Conservation (phyloP, 2,888 invertebrate genomes). For the Coleophora flavipennella region DNA sequence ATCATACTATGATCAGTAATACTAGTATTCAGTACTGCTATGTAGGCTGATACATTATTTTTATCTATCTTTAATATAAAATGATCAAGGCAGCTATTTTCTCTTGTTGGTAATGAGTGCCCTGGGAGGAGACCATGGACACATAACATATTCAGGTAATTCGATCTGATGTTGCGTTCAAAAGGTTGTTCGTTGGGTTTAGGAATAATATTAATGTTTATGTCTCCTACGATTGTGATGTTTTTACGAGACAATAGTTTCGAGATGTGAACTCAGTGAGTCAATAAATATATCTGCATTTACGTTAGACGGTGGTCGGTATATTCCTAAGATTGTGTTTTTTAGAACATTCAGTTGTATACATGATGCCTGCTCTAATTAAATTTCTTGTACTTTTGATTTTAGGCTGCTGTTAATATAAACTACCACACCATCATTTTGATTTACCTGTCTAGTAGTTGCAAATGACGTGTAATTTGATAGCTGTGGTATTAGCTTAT, state of each 20-base stretch:
- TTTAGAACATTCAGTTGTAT: conserved; percentile 7
- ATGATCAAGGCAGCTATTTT: conserved; percentile 10
- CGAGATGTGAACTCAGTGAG: conserved; percentile 1
- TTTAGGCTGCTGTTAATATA: conserved; percentile 7
- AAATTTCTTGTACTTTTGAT: conserved; percentile 10
- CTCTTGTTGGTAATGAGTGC: conserved; percentile 8
- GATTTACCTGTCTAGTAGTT: conserved; percentile 9
- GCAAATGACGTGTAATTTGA: conserved; percentile 5
- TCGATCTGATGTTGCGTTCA: conserved; percentile 2
- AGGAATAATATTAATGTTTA: background rate
- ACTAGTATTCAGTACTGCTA: conserved; percentile 7
- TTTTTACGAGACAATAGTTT: background rate
- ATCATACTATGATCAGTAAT: conserved; percentile 6
- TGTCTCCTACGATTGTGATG: background rate
- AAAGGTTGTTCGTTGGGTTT: background rate
- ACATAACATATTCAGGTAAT: conserved; percentile 8
- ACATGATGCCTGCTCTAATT: conserved; percentile 11
- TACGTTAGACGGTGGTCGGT: conserved; percentile 12
- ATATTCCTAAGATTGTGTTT: conserved; percentile 10
- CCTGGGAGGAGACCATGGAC: conserved; percentile 5
- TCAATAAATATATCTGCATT: conserved; percentile 8
- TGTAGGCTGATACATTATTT: background rate
- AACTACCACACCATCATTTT: conserved; percentile 12
- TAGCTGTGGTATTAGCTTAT: conserved; percentile 8
- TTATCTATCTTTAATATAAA: background rate